These are phyloP conservation scores for Diploscapter pachys DNA, from an alignment of 1,140 invertebrate species.

Conservation along the genomic window DNA sequence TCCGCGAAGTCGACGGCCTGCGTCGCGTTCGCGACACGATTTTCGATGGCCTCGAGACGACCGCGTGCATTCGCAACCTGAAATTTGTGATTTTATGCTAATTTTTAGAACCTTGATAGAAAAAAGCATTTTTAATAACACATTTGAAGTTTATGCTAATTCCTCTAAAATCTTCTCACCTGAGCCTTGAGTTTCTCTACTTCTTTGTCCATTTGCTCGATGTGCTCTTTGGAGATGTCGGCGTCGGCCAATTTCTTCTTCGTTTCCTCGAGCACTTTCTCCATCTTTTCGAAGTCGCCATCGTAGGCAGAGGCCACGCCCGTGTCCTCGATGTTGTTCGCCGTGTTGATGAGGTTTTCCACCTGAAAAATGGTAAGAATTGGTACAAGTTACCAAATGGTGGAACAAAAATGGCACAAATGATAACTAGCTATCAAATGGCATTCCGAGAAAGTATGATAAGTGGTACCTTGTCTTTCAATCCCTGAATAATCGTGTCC, in stretches of 20 bases:
- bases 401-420: too few relatives aligned
- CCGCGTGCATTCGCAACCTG: slow-evolving; percentile 32
- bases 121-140: too few relatives aligned
- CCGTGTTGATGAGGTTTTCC: slow-evolving; percentile 44
- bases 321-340: slow-evolving; percentile 59
- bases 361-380: slow-evolving; percentile 16
- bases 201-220: slow-evolving; percentile 36
- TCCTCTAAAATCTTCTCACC: not conserved
- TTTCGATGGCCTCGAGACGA: slow-evolving; percentile 41
- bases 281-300: slow-evolving; percentile 52
- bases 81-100: too few relatives aligned
- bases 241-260: slow-evolving; percentile 45
- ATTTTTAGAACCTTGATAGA: too few relatives aligned
- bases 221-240: slow-evolving; percentile 53
- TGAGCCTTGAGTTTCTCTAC: slow-evolving; percentile 11
- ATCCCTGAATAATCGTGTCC: slow-evolving; percentile 79
- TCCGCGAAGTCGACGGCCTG: slow-evolving; percentile 46
- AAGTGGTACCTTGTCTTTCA: slow-evolving; percentile 57
- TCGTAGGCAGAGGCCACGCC: slow-evolving; percentile 58
- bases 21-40: slow-evolving; percentile 42
- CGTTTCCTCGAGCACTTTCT: slow-evolving; percentile 41
- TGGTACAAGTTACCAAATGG: too few relatives aligned
- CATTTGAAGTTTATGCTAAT: too few relatives aligned
- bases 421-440: too few relatives aligned
- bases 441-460: not conserved